Percentiles rank a stretch among this genome's conserved stretches.
These are phyloP conservation scores for Diplosoma virens DNA, from an alignment of 23 tunicate species.

Conservation along the genomic window DNA sequence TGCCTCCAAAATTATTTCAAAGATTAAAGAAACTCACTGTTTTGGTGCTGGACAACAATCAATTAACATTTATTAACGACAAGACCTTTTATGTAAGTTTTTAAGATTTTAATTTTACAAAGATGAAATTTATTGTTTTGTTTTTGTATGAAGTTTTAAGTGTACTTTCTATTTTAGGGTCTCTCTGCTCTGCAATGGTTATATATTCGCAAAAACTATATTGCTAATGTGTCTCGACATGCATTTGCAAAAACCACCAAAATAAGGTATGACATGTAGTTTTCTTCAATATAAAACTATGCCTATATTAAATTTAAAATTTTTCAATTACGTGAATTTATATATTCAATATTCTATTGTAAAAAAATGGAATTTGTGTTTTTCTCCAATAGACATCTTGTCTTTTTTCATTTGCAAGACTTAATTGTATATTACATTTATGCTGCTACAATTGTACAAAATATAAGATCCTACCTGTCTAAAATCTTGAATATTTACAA, in stretches of 20 bases:
- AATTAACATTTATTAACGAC: slow-evolving; percentile 35
- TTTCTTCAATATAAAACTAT: too few species aligned
- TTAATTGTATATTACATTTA: too few species aligned
- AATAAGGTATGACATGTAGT: slow-evolving; percentile 42
- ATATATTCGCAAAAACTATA: slow-evolving; percentile 62
- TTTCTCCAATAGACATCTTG: neutral
- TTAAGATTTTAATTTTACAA: neutral
- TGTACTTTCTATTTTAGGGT: slow-evolving; percentile 24
- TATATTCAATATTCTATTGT: too few species aligned
- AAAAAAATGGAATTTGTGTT: too few species aligned
- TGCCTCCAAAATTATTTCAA: slow-evolving; percentile 29
- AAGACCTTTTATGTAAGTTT: slow-evolving; percentile 36
- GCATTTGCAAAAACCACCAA: slow-evolving; percentile 25
- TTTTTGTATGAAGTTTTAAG: neutral
- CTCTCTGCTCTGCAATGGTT: slow-evolving; percentile 65
- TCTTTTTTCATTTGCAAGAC: too few species aligned
- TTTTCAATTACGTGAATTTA: too few species aligned
- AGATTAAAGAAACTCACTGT: slow-evolving; percentile 53
- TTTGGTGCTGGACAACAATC: slow-evolving; percentile 85
- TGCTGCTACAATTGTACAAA: too few species aligned
- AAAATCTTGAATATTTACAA: too few species aligned
- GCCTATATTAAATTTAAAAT: too few species aligned
- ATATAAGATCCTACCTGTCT: too few species aligned
- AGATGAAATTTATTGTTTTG: neutral
- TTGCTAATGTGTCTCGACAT: slow-evolving; percentile 5